Base-by-base conservation (phyloP, 1,140 invertebrate species). In the Scaptomyza graminum region DNA sequence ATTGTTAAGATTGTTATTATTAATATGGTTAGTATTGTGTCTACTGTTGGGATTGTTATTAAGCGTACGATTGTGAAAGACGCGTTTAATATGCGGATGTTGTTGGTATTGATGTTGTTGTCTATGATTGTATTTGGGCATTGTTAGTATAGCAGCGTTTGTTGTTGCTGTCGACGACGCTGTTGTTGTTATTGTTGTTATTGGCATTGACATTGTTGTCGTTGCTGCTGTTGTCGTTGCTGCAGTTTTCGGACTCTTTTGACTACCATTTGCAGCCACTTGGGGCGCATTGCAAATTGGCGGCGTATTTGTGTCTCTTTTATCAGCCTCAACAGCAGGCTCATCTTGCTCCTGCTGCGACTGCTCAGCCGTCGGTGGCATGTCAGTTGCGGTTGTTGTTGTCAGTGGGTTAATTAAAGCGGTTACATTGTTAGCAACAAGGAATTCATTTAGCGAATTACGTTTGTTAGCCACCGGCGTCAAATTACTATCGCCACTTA, bases 361-460 rank as follows among this genome's bases (percentile, higher is more conserved):
- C 5, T 28, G 5, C 1, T 11, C 1, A 34, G 60, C 55, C 41
- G 66, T 52, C 4, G 81, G 44, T 15, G 82, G 64, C 11, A 22
- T 22, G 72, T 44, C 9, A 67, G 52, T 55, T 52, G 60, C n/a
- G n/a, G n/a, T 63, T 28, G 52, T 49, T 9, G 54, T 76, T 41
- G 76, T 74, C 82, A 83, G 62, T 79, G 77, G 82, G 74, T 89
- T 90, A 81, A 90, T 89, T 52, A 88, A 83, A 82, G 83, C 76
- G 47, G 63, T 88, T 76, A 87, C 88, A 72, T 91, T 90, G 72
- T 91, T 91, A 75, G 88, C 90, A 70, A 90, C 90, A 68, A 91
- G 81, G 73, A 91, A 91, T 70, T 91, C 88, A 80, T 74, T 91
- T 59, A 91, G 84, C 63, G 90, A 91, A 65, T 91, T 91, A 80